Base-by-base conservation (phyloP, 1,140 invertebrate genomes). In the Calephelis nemesis region DNA sequence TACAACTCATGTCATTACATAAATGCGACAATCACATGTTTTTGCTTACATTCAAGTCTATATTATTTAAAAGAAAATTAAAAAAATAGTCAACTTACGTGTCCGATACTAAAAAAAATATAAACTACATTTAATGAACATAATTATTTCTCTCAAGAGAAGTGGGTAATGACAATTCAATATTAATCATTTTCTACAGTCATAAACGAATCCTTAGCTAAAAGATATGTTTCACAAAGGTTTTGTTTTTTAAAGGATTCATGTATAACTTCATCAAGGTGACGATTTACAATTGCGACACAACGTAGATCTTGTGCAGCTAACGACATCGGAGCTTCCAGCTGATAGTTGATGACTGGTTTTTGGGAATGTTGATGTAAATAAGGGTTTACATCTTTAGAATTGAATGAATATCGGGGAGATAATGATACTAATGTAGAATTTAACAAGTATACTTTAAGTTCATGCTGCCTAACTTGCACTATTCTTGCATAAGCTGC, bases 201-300 rank as follows among this genome's bases (percentile, higher is more conserved):
- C 42, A 45, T 45, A 45, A 45, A 45, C 8, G 42, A 45, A 45
- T 45, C 6, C 42, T 45, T 45, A 45, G 42, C 42, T 9, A 83
- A 13, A 15, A 82, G 48, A 40, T 85, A 85, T 5, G 83, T 79
- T 9, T 86, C 77, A 64, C 84, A 87, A 7, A 83, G 70, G 39
- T 85, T 89, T 39, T 70, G 82, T 7, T 75, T 76, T 15, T 82
- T 68, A 58, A 78, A 89, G 0, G 45, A 67, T 67, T 82, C 64
- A 1, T 84, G 10, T 7, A 85, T 71, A 7, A 74, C 69, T 3
- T 67, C 58, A 13, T 79, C 75, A 4, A 89, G 65, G 63, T 87
- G 73, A 7, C 50, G 63, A 64, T 90, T 90, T 0, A 88, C 72
- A 62, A 87, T 75, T 7, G 77, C 67, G 13, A 82, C 75, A 62